These are phyloP conservation scores for Rhogogaster chlorosoma DNA, from an alignment of 2,888 invertebrate genomes.

Conservation along the genomic window DNA sequence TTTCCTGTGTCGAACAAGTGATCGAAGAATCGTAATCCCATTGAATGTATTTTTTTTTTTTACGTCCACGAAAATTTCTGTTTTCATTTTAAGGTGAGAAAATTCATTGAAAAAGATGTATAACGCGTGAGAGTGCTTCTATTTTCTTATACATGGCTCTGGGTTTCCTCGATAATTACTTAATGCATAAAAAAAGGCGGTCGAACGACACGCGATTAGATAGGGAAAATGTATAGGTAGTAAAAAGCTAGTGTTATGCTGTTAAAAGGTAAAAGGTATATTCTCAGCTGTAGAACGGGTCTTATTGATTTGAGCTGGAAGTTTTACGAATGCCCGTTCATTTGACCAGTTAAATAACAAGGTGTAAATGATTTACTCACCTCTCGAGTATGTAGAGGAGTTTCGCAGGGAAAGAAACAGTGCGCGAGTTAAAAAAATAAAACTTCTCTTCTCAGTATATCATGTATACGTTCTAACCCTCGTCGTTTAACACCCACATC, in stretches of 20 bases:
- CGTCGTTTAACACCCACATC: neutral
- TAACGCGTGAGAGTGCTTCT: neutral
- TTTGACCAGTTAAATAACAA: constrained; percentile 13
- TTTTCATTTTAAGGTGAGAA: neutral
- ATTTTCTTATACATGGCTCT: neutral
- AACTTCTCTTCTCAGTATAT: neutral
- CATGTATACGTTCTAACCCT: neutral
- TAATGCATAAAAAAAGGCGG: neutral
- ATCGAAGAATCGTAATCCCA: neutral
- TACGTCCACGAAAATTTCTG: neutral
- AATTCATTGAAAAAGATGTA: neutral
- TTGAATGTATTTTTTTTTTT: neutral
- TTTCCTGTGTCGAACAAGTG: neutral
- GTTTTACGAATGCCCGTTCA: constrained; percentile 31
- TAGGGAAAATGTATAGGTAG: neutral
- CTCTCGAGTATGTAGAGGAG: neutral
- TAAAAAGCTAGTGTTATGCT: neutral
- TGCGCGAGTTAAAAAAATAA: constrained; percentile 16
- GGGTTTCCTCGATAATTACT: neutral
- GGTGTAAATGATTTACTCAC: constrained; percentile 4
- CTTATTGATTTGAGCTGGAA: constrained; percentile 29
- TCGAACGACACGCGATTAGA: constrained; percentile 32
- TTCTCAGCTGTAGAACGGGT: constrained; percentile 40
- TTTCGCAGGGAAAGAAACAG: neutral
- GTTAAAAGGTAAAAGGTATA: neutral